phyloP scores from a whole-genome alignment of 2,797 vertebrate genomes.

The Oreochromis grahami region DNA sequence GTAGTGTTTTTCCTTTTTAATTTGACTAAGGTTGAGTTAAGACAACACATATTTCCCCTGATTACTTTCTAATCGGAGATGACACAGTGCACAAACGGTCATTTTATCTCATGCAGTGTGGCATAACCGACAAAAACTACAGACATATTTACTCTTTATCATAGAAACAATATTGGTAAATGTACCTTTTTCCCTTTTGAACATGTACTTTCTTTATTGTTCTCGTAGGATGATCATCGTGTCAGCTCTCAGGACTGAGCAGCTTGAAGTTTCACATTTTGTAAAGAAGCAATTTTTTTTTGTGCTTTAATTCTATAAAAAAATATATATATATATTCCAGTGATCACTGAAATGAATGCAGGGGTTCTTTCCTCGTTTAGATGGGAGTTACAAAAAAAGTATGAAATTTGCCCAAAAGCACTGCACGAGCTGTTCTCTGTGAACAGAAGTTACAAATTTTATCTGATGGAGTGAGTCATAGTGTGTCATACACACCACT shows the following conservation, averaged over 20 bases:
- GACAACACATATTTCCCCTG: fast-evolving
- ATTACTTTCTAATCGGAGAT: neutral
- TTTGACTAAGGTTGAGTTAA: neutral
- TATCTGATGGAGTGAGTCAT: neutral
- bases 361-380: neutral
- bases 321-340: neutral
- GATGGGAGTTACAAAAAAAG: neutral
- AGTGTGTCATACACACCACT: neutral
- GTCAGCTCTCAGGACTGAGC: neutral
- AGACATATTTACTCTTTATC: neutral
- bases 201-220: neutral
- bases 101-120: neutral
- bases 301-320: neutral
- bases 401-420: neutral
- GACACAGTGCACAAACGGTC: neutral
- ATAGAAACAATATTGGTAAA: neutral
- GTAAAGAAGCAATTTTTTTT: neutral
- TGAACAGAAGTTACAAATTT: neutral
- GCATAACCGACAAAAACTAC: neutral
- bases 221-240: fast-evolving
- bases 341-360: neutral
- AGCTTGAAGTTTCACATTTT: neutral
- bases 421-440: neutral
- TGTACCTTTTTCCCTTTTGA: neutral
- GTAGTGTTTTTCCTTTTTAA: neutral